phyloP scores from a whole-genome alignment of 1,140 invertebrate species.

The Drosophila santomea region DNA sequence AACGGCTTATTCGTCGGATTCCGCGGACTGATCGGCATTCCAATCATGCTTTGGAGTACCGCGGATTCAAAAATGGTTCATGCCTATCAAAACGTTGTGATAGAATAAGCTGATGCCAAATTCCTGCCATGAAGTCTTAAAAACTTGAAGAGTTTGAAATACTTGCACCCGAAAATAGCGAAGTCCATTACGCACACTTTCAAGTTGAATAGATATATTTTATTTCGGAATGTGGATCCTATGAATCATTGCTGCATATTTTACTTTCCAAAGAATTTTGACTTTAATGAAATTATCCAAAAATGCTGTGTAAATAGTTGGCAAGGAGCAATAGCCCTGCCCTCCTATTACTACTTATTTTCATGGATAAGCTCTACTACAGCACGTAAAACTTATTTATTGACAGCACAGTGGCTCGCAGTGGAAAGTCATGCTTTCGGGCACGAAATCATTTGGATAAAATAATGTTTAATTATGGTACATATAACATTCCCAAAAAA shows the following conservation, averaged over 20 bases:
- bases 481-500: slow-evolving; percentile 24
- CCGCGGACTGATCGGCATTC: not conserved
- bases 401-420: not conserved
- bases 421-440: slow-evolving; percentile 37
- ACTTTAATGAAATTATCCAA: too few species aligned
- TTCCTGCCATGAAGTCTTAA: too few species aligned
- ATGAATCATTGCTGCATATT: not conserved
- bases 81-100: not conserved
- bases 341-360: slow-evolving; percentile 26
- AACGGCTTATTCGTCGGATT: not conserved
- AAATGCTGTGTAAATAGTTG: too few species aligned
- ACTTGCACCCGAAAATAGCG: too few species aligned
- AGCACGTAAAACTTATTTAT: slow-evolving; percentile 39
- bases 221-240: too few species aligned
- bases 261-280: not conserved
- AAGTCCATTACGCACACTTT: too few species aligned
- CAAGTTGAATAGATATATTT: too few species aligned
- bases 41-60: not conserved
- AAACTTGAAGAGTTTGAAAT: too few species aligned
- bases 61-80: not conserved
- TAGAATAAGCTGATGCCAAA: too few species aligned
- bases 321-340: slow-evolving; percentile 7
- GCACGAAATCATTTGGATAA: slow-evolving; percentile 50
- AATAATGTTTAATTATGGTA: slow-evolving; percentile 54
- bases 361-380: slow-evolving; percentile 18